Percentiles rank a stretch among this genome's conserved stretches.
These are phyloP conservation scores for Ornithorhynchus anatinus DNA, from an alignment of 2,113 vertebrate genomes.

Conservation along the genomic window DNA sequence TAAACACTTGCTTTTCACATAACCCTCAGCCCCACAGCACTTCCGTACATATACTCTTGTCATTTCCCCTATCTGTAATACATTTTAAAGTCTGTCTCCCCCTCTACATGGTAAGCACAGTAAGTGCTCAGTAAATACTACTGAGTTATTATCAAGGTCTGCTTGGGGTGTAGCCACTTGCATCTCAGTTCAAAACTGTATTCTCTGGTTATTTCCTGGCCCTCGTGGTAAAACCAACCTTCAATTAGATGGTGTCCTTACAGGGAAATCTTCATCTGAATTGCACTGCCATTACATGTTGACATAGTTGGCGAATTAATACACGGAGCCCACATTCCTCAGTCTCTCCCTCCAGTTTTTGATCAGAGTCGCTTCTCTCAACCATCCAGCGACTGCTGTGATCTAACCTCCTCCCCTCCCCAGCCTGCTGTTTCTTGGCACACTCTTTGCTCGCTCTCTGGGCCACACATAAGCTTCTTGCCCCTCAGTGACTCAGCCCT, in stretches of 20 bases:
- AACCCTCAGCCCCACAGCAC: no score
- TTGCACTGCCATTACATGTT: neutral
- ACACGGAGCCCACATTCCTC: no score
- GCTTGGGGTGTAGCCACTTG: neutral
- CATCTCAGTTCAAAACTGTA: neutral
- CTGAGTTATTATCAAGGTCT: neutral
- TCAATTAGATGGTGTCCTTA: neutral
- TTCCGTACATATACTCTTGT: no score
- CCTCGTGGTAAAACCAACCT: neutral
- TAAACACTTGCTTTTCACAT: no score
- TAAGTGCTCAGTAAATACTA: neutral
- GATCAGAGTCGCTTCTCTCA: no score
- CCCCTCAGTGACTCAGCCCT: neutral
- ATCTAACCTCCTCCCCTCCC: neutral
- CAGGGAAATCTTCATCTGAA: neutral
- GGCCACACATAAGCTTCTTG: neutral
- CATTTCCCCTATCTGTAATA: no score
- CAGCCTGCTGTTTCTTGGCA: neutral
- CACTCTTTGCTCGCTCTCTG: neutral
- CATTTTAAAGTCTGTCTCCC: no score
- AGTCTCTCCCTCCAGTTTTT: neutral
- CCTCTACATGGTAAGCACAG: no score
- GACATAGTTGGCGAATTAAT: neutral
- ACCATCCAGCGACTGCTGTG: neutral
- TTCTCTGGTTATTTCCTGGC: neutral